Percentiles rank a stretch among this genome's conserved stretches.
Evolutionary conservation across 30 jellyfish, hydroid and myxozoan genomes (phyloP).

Genomic region (Aurelia aurita complex sp. Pacific): DNA sequence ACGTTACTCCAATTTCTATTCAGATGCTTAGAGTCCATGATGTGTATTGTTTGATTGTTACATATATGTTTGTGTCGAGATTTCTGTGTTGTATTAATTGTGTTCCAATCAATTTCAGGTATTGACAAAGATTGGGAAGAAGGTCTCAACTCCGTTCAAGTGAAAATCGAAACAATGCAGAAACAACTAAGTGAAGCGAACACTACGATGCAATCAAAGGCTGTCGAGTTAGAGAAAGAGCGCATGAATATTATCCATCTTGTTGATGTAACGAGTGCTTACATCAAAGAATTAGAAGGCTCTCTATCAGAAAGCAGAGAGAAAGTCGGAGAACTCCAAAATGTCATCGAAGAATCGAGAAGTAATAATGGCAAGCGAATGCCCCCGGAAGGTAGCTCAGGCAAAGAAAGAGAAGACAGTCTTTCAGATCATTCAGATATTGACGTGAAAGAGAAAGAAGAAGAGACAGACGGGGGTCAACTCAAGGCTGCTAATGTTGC

Average conservation of each 20-base stretch:
- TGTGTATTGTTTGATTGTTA: too few species aligned
- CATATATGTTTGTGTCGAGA: too few species aligned
- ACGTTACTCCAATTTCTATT: too few species aligned
- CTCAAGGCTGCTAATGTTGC: slow-evolving; percentile 20
- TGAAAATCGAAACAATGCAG: slow-evolving; percentile 68
- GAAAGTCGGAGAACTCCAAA: slow-evolving; percentile 86
- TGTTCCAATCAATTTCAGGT: slow-evolving; percentile 8
- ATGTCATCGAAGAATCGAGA: slow-evolving; percentile 49
- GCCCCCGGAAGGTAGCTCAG: slow-evolving; percentile 95
- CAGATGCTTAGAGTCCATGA: too few species aligned
- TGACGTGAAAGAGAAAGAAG: slow-evolving; percentile 33
- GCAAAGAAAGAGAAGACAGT: slow-evolving; percentile 65
- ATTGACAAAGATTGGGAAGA: slow-evolving; percentile 44
- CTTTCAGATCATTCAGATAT: slow-evolving; percentile 56
- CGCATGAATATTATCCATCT: slow-evolving; percentile 86
- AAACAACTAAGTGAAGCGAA: slow-evolving; percentile 75
- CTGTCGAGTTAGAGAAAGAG: slow-evolving; percentile 89
- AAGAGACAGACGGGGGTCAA: slow-evolving; percentile 24
- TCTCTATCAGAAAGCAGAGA: slow-evolving; percentile 80
- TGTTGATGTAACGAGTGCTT: slow-evolving; percentile 98
- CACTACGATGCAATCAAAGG: slow-evolving; percentile 76
- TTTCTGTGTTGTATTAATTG: background rate
- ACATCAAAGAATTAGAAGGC: slow-evolving; percentile 83
- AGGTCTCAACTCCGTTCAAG: slow-evolving; percentile 25
- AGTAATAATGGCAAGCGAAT: slow-evolving; percentile 59